Conservation (phyloP, 2,113 vertebrate genomes). For the Cyphotilapia sp. region DNA sequence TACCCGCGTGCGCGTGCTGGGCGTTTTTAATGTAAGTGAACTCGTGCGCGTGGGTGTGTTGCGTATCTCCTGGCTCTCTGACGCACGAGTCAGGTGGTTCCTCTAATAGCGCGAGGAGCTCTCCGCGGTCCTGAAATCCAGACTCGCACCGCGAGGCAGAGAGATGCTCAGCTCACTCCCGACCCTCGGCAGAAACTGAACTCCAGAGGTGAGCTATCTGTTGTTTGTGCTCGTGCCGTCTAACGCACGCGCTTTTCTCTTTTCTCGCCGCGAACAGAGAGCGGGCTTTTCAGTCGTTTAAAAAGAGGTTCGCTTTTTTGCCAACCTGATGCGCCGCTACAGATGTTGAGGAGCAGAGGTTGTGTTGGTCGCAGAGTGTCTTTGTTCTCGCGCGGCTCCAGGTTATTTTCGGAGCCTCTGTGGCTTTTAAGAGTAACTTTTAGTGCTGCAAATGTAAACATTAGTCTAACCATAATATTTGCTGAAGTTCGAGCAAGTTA, state of each 20-base stretch:
- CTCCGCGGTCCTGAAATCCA: conserved; percentile 69
- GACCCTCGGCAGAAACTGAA: conserved; percentile 28
- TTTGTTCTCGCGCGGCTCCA: conserved; percentile 14
- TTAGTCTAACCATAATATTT: neutral
- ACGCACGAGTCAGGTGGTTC: conserved; percentile 69
- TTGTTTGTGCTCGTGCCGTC: neutral
- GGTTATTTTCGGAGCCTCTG: neutral
- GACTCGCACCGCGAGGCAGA: conserved; percentile 1
- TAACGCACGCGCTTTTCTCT: neutral
- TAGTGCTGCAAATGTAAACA: neutral
- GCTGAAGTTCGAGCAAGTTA: neutral
- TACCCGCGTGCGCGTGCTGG: neutral
- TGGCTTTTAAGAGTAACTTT: neutral
- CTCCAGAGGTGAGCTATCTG: conserved; percentile 64
- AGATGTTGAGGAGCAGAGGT: neutral
- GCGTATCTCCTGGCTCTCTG: conserved; percentile 45
- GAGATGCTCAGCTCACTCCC: conserved; percentile 45
- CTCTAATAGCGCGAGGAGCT: conserved; percentile 73
- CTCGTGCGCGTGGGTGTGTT: neutral
- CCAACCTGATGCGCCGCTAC: conserved; percentile 73
- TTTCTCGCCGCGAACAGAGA: neutral
- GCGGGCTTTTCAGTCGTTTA: neutral
- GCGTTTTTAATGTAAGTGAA: neutral
- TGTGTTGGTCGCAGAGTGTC: neutral
- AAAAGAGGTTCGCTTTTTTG: neutral